Base-by-base conservation (phyloP, 2,113 vertebrate species). In the Capreolus pygargus region DNA sequence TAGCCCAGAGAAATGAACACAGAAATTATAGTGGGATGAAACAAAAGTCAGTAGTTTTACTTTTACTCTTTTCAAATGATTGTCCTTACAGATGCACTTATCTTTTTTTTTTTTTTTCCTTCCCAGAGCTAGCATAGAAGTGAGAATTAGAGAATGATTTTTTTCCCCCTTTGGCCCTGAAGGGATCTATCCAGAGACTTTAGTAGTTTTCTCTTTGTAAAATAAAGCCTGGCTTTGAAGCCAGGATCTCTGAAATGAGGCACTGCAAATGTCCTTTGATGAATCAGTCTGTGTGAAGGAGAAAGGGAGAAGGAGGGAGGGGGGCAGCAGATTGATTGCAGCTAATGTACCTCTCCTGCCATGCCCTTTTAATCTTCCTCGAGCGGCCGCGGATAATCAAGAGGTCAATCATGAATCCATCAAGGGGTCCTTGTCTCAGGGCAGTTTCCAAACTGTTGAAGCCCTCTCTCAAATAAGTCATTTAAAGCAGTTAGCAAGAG, bases 241-340 rank as follows among this genome's bases (percentile, higher is more conserved):
- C 55, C 93, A 86, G 88, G 96, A 61, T 78, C 98, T 99, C 98
- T 98, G 98, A 98, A 98, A 99, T 96, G 96, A 98, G 94, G 98
- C 98, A 98, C 97, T 98, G 98, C 96, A 89, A 88, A 91, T 95
- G 97, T 91, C 90, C 96, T 99, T 99, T 99, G 98, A 99, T 99
- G 98, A 97, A 98, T 15, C 96, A 98, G 96, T 95, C 98, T 98
- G 97, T 97, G 98, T 97, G 98, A 98, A 98, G 98, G 85, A 97
- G 91, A 97, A 97, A 70, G 54, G 94, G 76, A 97, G 89, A 95
- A 81, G 64, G 28, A 50, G 90, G 88, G n/a, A 67, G 25, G 33
- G 91, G 90, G 92, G 58, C 94, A 87, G 94, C 91, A 95, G 93
- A 78, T 97, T 97, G 97, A 98, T 86, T 96, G 95, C 96, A 81